Evolutionary conservation across 2,113 vertebrate genomes (phyloP), one percentile per base, ranked within the genome.

Genomic region (Callopanchax toddi): DNA sequence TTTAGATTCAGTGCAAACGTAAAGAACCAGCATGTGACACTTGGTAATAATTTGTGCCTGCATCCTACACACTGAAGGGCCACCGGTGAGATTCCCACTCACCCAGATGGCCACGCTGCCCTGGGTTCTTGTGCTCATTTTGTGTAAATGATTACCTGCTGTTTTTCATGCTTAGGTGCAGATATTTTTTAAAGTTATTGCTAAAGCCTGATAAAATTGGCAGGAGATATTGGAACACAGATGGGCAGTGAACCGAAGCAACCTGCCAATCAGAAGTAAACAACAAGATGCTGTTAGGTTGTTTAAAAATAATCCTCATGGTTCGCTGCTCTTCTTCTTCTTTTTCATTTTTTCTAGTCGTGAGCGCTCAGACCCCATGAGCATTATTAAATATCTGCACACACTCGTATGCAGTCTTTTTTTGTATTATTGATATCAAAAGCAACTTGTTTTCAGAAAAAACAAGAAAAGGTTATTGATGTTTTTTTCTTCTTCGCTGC

Each of bases 41-140:
- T 65, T 62, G 23, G 32, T 29, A 49, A 23, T 20, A 23, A 18
- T 10, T 21, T 46, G 48, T 48, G 11, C 61, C 13, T 52, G 23
- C 60, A 23, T 42, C 60, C 46, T 58, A 49, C 59, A 42, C 62
- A 63, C 15, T 34, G 5, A 52, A 43, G 45, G 63, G 22, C 53
- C 32, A 22, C 43, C 39, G 18, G 49, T 34, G 34, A 65, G 57
- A 6, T 44, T 71, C 69, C 34, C 3, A 17, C 63, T 63, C 25
- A 15, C 48, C 68, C 74, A 78, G 82, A 84, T 76, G 71, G 70
- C 44, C 32, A 74, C 23, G 16, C 58, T 56, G 64, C 45, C 60
- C 29, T 42, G n/a, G 39, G 22, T 67, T 67, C 23, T 43, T 18
- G 3, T 62, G 50, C 25, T 57, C 75, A 20, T 40, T 75, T 60